Conservation (phyloP, 2,113 vertebrate genomes). For the Perccottus glenii region DNA sequence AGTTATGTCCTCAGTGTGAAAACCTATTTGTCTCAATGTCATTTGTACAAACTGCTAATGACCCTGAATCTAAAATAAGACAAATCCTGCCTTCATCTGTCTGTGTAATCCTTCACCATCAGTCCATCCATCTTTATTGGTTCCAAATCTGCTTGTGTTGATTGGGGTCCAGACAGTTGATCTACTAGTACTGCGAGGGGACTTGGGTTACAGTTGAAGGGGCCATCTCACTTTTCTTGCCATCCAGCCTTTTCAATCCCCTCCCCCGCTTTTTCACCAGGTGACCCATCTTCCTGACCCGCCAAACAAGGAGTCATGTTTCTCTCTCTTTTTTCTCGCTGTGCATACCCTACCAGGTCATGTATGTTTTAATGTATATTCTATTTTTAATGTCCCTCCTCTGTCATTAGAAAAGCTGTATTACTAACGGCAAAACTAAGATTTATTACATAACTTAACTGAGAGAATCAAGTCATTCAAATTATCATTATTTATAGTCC, state of each 20-base stretch:
- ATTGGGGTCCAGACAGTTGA: slow-evolving; percentile 75
- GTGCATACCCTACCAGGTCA: slow-evolving; percentile 3
- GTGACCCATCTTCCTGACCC: slow-evolving; percentile 76
- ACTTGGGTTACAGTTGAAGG: slow-evolving; percentile 78
- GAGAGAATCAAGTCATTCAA: slow-evolving; percentile 21
- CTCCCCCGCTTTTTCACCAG: slow-evolving; percentile 65
- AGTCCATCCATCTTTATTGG: slow-evolving; percentile 40
- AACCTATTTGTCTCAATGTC: neutral
- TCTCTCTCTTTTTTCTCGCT: slow-evolving; percentile 41
- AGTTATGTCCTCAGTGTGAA: neutral
- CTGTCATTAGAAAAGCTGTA: neutral
- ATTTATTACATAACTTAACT: slow-evolving; percentile 18
- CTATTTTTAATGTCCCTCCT: too few species aligned
- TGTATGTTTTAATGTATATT: neutral
- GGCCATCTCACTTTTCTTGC: slow-evolving; percentile 76
- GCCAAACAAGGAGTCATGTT: slow-evolving; percentile 67
- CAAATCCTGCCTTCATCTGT: slow-evolving; percentile 5
- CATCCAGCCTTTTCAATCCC: slow-evolving; percentile 70
- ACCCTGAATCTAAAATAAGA: slow-evolving; percentile 8
- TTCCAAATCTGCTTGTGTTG: slow-evolving; percentile 61
- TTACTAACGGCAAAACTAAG: neutral
- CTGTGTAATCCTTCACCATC: slow-evolving; percentile 4
- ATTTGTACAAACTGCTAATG: neutral
- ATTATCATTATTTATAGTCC: slow-evolving; percentile 37
- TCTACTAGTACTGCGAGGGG: slow-evolving; percentile 56